These are phyloP conservation scores for Rhabdomys dilectus DNA, from an alignment of 2,113 vertebrate genomes.

Conservation along the genomic window DNA sequence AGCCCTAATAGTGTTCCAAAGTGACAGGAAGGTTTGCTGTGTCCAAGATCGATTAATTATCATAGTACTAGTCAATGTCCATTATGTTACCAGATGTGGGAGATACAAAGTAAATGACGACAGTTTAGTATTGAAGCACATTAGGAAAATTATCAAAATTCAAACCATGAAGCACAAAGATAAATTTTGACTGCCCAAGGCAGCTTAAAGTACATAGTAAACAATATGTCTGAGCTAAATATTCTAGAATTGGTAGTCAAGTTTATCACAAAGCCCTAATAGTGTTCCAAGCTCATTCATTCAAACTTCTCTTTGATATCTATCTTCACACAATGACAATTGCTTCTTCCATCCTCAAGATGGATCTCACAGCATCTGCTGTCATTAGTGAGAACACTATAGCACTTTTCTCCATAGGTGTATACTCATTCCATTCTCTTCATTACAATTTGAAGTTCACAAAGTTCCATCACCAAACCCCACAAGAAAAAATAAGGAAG, in stretches of 20 bases:
- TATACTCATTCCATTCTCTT: not conserved
- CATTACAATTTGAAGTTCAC: not conserved
- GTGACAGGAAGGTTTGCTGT: not conserved
- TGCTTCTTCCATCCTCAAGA: too few relatives aligned
- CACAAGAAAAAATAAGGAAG: not conserved
- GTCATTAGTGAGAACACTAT: not conserved
- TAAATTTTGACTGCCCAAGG: not conserved
- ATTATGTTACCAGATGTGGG: rapidly evolving
- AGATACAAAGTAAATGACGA: not conserved
- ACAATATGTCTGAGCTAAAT: not conserved
- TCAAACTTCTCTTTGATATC: not conserved
- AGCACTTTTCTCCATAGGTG: not conserved
- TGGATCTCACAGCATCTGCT: not conserved
- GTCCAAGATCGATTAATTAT: not conserved
- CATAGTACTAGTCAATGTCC: not conserved
- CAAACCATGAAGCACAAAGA: not conserved
- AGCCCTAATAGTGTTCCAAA: not conserved
- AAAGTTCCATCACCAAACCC: not conserved
- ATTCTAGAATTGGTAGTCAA: not conserved
- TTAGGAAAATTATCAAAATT: not conserved
- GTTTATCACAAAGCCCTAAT: too few relatives aligned
- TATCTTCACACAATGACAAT: not conserved
- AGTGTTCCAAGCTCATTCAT: not conserved
- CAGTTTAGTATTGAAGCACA: not conserved
- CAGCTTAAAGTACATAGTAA: not conserved